Conservation (phyloP, 2,888 invertebrate genomes). For the Conistra vaccinii region DNA sequence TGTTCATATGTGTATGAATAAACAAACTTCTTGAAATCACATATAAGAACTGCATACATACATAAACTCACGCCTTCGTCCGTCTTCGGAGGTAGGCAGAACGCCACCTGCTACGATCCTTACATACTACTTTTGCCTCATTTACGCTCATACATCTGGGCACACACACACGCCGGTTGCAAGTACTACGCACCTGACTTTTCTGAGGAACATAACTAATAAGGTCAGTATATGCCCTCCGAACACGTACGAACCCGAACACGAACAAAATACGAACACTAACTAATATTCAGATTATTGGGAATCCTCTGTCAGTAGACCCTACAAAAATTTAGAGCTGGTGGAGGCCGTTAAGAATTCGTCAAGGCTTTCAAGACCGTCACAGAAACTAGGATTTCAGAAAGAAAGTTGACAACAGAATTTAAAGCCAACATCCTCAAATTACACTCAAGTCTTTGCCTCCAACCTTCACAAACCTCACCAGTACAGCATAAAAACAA, state of each 20-base stretch:
- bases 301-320: not conserved
- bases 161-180: too few species aligned
- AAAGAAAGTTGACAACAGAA: not conserved
- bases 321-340: not conserved
- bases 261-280: too few species aligned
- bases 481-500: slow-evolving; percentile 16
- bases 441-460: slow-evolving; percentile 21
- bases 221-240: too few species aligned
- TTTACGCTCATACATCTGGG: too few species aligned
- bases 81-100: too few species aligned
- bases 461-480: slow-evolving; percentile 10
- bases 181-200: too few species aligned
- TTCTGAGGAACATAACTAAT: too few species aligned
- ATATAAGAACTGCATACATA: too few species aligned
- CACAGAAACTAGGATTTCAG: not conserved
- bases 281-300: not conserved
- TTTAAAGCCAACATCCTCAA: slow-evolving; percentile 5
- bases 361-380: not conserved
- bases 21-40: not conserved
- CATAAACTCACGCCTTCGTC: too few species aligned
- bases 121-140: too few species aligned
- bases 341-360: not conserved
- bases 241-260: too few species aligned
- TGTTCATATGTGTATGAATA: not conserved
- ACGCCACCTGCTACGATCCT: too few species aligned